Evolutionary conservation across 2,113 vertebrate species (phyloP).

Genomic region (Prochilodus magdalenae): DNA sequence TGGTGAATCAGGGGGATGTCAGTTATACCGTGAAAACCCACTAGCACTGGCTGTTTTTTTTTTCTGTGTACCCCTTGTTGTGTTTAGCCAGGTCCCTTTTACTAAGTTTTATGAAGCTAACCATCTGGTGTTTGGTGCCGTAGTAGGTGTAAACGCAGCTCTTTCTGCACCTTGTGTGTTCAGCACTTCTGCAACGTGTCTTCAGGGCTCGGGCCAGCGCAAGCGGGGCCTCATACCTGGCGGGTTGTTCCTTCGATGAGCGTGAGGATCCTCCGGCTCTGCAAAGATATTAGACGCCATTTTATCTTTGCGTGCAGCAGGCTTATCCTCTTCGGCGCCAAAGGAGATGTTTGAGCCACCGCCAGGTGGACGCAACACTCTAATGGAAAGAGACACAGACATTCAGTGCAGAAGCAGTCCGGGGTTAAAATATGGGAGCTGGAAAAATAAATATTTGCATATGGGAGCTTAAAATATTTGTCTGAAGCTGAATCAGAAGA

Average conservation of each 20-base stretch:
- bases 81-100: too few species aligned
- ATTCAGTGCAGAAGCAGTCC: neutral
- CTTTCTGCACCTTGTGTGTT: too few species aligned
- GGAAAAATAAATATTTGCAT: neutral
- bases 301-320: constrained; percentile 85
- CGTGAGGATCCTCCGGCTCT: constrained; percentile 88
- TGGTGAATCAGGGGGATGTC: too few species aligned
- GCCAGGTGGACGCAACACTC: constrained; percentile 93
- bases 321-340: constrained; percentile 85
- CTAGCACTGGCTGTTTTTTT: too few species aligned
- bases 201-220: neutral
- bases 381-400: constrained; percentile 54
- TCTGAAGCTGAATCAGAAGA: too few species aligned
- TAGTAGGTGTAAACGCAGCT: too few species aligned
- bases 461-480: neutral
- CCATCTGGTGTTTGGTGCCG: too few species aligned
- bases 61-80: too few species aligned
- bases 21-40: too few species aligned
- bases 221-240: constrained; percentile 67
- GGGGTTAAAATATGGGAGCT: neutral
- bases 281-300: constrained; percentile 97
- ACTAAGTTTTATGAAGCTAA: too few species aligned
- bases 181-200: too few species aligned
- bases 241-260: constrained; percentile 82
- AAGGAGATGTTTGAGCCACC: constrained; percentile 93